Percentiles rank a stretch among this genome's conserved stretches.
Evolutionary conservation across 2,888 invertebrate genomes (phyloP).

Genomic region (Oscheius sp.): DNA sequence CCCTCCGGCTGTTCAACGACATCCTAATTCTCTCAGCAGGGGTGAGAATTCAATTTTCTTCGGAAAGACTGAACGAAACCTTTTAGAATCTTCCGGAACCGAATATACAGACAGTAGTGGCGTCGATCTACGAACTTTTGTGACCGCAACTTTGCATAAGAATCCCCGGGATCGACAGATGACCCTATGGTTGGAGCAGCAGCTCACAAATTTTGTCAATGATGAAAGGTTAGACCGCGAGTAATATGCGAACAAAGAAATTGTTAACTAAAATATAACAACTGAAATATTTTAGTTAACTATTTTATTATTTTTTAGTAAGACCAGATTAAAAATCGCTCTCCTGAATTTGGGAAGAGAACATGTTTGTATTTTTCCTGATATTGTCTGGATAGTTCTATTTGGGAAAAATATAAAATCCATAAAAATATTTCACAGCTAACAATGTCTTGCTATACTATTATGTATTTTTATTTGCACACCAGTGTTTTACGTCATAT

Average conservation of each 20-base stretch:
- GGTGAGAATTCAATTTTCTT: conserved; percentile 11
- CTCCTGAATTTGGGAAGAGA: no score
- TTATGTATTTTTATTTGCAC: no score
- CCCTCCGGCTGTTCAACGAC: conserved; percentile 9
- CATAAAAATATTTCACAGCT: no score
- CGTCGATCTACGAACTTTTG: conserved; percentile 85
- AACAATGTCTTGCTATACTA: no score
- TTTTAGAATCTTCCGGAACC: conserved; percentile 81
- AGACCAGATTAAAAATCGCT: no score
- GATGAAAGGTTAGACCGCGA: conserved; percentile 79
- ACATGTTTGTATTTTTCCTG: no score
- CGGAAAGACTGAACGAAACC: background rate
- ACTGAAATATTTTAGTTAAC: no score
- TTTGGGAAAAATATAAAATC: no score
- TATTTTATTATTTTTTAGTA: no score
- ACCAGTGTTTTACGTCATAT: background rate
- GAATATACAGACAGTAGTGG: conserved; percentile 80
- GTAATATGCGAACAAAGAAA: no score
- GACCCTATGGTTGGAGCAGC: conserved; percentile 86
- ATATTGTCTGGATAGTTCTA: no score
- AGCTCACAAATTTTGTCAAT: conserved; percentile 83
- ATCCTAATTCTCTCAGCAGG: conserved; percentile 27
- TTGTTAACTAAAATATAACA: no score
- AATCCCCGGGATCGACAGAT: conserved; percentile 86
- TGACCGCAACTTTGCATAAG: conserved; percentile 88